A percentile compares a stretch with the other conserved stretches of the same genome.
phyloP scores from a whole-genome alignment of 2,888 invertebrate species.

The Anorthoa munda region DNA sequence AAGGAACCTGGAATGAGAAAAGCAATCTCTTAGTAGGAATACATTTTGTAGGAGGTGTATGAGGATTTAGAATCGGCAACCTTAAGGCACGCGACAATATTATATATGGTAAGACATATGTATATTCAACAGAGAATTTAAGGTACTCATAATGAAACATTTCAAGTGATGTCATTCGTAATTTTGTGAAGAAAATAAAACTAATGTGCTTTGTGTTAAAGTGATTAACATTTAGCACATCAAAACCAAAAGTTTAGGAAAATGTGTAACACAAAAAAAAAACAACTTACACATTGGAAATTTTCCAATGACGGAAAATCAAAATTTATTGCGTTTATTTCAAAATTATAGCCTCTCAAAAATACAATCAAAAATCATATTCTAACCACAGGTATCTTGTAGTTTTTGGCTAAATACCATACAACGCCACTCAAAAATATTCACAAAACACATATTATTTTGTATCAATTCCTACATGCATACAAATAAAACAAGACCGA shows the following conservation, averaged over 20 bases:
- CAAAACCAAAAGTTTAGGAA: background rate
- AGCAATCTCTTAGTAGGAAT: slow-evolving; percentile 44
- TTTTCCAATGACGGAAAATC: background rate
- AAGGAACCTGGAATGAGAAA: slow-evolving; percentile 93
- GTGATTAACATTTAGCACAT: slow-evolving; percentile 53
- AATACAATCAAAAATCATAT: slow-evolving; percentile 9
- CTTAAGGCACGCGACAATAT: slow-evolving; percentile 63
- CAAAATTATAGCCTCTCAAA: slow-evolving; percentile 1
- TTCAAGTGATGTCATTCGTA: slow-evolving; percentile 71
- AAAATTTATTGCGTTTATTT: background rate
- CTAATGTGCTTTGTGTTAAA: slow-evolving; percentile 60
- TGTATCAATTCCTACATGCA: slow-evolving; percentile 59
- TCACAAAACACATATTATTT: slow-evolving; percentile 17
- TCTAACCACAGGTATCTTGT: slow-evolving; percentile 34
- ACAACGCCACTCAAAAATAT: slow-evolving; percentile 30
- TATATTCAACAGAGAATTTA: slow-evolving; percentile 37
- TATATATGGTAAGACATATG: slow-evolving; percentile 4
- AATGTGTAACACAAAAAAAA: slow-evolving; percentile 13
- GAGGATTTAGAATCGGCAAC: slow-evolving; percentile 28
- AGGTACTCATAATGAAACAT: slow-evolving; percentile 40
- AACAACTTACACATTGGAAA: background rate
- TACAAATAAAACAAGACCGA: slow-evolving; percentile 34
- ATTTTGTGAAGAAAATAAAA: slow-evolving; percentile 37
- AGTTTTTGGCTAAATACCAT: slow-evolving; percentile 37
- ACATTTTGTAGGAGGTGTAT: slow-evolving; percentile 21